Base-by-base conservation (phyloP, 92 coral and sea anemone genomes). In the Paragorgia papillata region DNA sequence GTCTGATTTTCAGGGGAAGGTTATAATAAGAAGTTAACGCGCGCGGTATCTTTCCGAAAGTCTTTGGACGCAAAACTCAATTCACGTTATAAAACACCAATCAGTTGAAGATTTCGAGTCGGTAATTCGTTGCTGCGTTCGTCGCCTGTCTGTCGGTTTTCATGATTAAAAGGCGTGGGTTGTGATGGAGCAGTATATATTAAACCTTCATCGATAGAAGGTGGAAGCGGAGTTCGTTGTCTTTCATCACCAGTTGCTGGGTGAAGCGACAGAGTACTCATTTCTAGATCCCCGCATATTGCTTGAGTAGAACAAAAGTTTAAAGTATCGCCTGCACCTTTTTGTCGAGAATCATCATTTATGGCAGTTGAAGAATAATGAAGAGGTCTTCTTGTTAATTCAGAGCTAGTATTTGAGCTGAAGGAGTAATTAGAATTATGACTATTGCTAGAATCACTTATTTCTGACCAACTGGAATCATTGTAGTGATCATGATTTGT, bases 261-360 rank as follows among this genome's bases (percentile, higher is more conserved):
- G 29, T 44, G 44, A n/a, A 68, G 15, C 20, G 78, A 71, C n/a
- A 35, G 63, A 30, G 63, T 54, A 35, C 64, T 71, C 18, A 30
- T 24, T 31, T 71, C 78, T 29, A 71, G 64, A 33, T 71, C 78
- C 0, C 78, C 78, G 50, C 78, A 71, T 4, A 71, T 55, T 30
- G 78, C 78, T 34, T 55, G 78, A 55, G 78, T 71, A 17, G 78
- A 71, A 55, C 64, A 31, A 27, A 35, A 71, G 27, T 51, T 32
- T 35, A 58, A 71, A 33, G 29, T 15, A 55, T 46, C 17, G 7
- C 15, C 14, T 46, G n/a, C 53, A 6, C n/a, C 53, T 46, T n/a
- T 46, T 2, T 2, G 14, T 46, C 15, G 12, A n/a, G n/a, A 7
- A 46, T 46, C 15, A 2, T 46, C n/a, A 15, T 46, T 15, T 9